Base-by-base conservation (phyloP, 1,140 invertebrate species). In the Ooceraea biroi region DNA sequence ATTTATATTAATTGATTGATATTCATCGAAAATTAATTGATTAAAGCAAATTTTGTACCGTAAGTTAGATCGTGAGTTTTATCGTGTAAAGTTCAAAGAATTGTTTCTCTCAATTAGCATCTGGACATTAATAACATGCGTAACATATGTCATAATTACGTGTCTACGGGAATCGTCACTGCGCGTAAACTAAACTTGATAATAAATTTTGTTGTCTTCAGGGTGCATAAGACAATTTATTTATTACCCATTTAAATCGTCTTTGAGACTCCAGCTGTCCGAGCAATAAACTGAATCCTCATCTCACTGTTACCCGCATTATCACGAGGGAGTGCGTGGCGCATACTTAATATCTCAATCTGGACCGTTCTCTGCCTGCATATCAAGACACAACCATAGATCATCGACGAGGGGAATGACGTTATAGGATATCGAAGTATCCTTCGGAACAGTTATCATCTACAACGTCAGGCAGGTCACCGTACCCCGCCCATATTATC, bases 361-460 rank as follows among this genome's bases (percentile, higher is more conserved):
- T 88, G 87, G 87, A 58, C 71, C 48, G 76, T 83, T 76, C 83
- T 88, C 76, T 88, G 82, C 50, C 87, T 83, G 52, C 66, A 77
- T 73, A 71, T 63, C 82, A 60, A 83, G 66, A 85, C 86, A 66
- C 74, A 82, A 63, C 86, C 83, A 88, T 88, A 88, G 87, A 88
- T 88, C 86, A 88, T n/a, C 10, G 66, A 5, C 25, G 27, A 61
- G 83, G 87, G 85, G 73, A 82, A 55, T 57, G 52, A 80, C 85
- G 61, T 84, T 84, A 80, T 58, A 22, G 85, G 87, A 71, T 85
- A 88, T 85, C 82, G 86, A 73, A 82, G 86, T 85, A 88, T 71
- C 87, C 87, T 88, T 88, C 85, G 84, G 77, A 82, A 74, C 52
- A 11, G 83, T 88, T 88, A 88, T 88, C 87, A 88, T 88, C 60